Conservation (phyloP, 2,888 invertebrate genomes). For the Drosophila putrida region DNA sequence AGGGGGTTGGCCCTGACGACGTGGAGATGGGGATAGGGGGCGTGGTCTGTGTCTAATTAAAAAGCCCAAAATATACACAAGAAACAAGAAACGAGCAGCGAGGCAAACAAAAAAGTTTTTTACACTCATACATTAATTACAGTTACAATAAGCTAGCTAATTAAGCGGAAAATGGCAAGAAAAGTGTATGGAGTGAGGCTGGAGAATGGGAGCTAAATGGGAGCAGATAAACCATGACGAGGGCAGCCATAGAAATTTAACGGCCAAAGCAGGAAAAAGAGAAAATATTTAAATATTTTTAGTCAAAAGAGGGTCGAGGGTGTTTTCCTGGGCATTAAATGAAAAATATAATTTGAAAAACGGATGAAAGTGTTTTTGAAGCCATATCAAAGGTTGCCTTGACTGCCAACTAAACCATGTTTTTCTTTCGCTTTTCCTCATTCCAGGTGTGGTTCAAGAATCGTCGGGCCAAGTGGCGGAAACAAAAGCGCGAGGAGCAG, state of each 20-base stretch:
- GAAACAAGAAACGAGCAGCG: constrained; percentile 6
- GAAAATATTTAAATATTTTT: constrained; percentile 62
- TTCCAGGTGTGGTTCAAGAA: constrained; percentile 98
- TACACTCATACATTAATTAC: constrained; percentile 80
- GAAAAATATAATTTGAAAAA: constrained; percentile 85
- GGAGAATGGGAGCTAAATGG: constrained; percentile 4
- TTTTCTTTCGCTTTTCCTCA: background rate
- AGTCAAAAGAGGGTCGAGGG: constrained; percentile 4
- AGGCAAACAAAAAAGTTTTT: constrained; percentile 7
- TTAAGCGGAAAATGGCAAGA: constrained; percentile 68
- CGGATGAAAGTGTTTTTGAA: constrained; percentile 86
- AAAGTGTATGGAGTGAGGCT: constrained; percentile 17
- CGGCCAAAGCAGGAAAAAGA: constrained; percentile 11
- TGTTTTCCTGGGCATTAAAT: constrained; percentile 29
- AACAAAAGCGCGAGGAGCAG: constrained; percentile 96
- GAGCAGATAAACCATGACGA: constrained; percentile 30
- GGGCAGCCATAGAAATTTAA: constrained; percentile 48
- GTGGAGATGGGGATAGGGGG: constrained; percentile 20
- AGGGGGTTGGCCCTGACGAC: constrained; percentile 42
- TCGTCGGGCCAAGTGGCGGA: constrained; percentile 97
- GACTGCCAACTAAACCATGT: constrained; percentile 46
- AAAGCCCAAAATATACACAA: constrained; percentile 56
- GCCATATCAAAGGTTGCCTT: constrained; percentile 74
- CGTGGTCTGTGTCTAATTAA: constrained; percentile 67
- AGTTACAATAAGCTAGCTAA: constrained; percentile 85